phyloP scores from a whole-genome alignment of 37 sponge, comb jelly and placozoan species.

The Beroe ovata region DNA sequence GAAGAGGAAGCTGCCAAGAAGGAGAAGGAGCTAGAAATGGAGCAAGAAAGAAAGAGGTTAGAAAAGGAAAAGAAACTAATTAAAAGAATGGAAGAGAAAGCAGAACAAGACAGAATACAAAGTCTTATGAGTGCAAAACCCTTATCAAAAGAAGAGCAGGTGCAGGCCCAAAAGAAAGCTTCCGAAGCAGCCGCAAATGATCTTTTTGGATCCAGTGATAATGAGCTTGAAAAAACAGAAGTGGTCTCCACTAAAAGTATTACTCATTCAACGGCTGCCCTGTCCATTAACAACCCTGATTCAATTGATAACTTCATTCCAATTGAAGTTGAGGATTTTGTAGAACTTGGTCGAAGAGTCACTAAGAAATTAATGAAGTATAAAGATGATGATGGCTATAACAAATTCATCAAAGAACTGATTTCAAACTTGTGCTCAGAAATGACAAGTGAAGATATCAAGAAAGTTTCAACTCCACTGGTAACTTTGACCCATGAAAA shows the following conservation, averaged over 20 bases:
- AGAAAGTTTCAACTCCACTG: conserved; percentile 46
- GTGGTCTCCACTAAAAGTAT: neutral
- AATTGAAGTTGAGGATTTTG: conserved; percentile 26
- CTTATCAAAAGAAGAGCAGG: conserved; percentile 36
- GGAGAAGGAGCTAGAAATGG: neutral
- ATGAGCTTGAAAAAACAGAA: neutral
- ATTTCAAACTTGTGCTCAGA: conserved; percentile 7
- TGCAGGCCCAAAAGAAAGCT: neutral
- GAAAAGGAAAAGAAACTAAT: conserved; percentile 20
- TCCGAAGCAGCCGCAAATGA: conserved; percentile 38
- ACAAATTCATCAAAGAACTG: conserved; percentile 30
- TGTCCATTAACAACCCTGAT: conserved; percentile 9
- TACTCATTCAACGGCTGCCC: neutral
- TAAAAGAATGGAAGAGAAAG: conserved; percentile 41
- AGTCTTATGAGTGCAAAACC: conserved; percentile 11
- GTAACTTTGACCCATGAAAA: conserved; percentile 34
- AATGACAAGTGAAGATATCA: conserved; percentile 52
- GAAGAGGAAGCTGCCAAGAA: conserved; percentile 29
- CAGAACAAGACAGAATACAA: conserved; percentile 14
- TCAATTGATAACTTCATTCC: conserved; percentile 22
- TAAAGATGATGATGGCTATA: conserved; percentile 59
- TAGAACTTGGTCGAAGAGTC: conserved; percentile 30
- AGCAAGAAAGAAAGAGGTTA: conserved; percentile 34
- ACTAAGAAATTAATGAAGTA: conserved; percentile 34
- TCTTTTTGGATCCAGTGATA: conserved; percentile 15